These are phyloP conservation scores for Tuberolachnus salignus DNA, from an alignment of 2,888 invertebrate species.

Conservation along the genomic window DNA sequence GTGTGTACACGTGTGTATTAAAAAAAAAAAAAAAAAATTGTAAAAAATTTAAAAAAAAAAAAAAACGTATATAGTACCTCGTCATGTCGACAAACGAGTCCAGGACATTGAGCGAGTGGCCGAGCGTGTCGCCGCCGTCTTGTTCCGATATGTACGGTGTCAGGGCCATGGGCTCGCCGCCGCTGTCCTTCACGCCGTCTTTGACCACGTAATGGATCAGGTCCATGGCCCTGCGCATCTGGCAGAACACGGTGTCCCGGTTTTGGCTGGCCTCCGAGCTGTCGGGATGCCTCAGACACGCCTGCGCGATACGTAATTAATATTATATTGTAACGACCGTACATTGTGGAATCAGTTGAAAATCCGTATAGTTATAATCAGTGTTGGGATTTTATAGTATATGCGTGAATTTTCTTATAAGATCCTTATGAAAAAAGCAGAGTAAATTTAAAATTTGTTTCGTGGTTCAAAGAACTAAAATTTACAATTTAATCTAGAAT, in stretches of 20 bases:
- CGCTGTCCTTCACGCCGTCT: constrained; percentile 80
- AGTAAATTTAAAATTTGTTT: too few relatives aligned
- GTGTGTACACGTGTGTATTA: too few relatives aligned
- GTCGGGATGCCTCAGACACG: constrained; percentile 92
- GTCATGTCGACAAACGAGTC: constrained; percentile 87
- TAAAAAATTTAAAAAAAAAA: too few relatives aligned
- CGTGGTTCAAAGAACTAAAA: too few relatives aligned
- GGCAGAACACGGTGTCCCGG: constrained; percentile 96
- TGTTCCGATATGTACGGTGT: constrained; percentile 55
- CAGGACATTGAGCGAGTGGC: constrained; percentile 81
- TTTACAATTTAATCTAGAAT: too few relatives aligned
- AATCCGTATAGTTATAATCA: too few relatives aligned
- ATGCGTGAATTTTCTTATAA: too few relatives aligned
- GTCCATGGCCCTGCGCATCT: constrained; percentile 96
- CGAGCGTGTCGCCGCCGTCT: constrained; percentile 72
- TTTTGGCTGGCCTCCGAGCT: constrained; percentile 92
- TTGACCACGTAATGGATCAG: constrained; percentile 96
- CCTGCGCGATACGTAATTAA: constrained; percentile 64
- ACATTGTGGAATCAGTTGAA: background rate
- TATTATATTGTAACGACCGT: background rate
- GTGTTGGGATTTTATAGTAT: too few relatives aligned
- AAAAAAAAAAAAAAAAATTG: too few relatives aligned
- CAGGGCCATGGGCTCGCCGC: constrained; percentile 57
- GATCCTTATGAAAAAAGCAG: too few relatives aligned
- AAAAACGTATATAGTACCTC: constrained; percentile 59